Conservation (phyloP, 2,113 vertebrate species). For the Alethe diademata region DNA sequence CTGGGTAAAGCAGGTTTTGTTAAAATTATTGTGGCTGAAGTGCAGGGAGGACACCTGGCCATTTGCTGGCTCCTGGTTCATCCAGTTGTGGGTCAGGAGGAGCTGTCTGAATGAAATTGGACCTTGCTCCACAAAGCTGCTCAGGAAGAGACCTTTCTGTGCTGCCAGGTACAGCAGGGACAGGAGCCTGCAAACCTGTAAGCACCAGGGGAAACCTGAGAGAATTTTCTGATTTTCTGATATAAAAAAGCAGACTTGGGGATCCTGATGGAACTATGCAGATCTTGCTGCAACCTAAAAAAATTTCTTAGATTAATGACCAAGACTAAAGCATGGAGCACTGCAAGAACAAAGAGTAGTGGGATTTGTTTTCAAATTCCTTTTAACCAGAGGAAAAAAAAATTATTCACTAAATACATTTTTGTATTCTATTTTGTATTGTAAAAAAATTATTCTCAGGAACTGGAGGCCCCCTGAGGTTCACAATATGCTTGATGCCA, state of each 20-base stretch:
- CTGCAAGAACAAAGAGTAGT: not conserved
- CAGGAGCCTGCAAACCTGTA: not conserved
- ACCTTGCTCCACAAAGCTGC: not conserved
- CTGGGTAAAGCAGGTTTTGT: not conserved
- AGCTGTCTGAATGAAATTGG: fast-evolving
- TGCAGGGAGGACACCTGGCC: not conserved
- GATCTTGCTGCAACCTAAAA: not conserved
- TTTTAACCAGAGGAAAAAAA: not conserved
- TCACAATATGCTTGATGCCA: not conserved
- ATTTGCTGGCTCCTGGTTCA: not conserved
- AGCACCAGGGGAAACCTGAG: not conserved
- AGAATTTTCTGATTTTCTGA: not conserved
- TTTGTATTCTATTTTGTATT: not conserved
- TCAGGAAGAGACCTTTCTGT: not conserved
- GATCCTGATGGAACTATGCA: not conserved
- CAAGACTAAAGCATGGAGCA: not conserved
- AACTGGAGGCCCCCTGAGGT: not conserved
- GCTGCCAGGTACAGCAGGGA: not conserved
- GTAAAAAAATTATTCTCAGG: not conserved
- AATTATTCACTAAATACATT: not conserved
- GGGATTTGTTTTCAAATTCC: not conserved
- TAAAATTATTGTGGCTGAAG: not conserved
- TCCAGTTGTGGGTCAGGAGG: not conserved
- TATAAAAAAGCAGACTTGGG: not conserved
- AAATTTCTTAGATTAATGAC: not conserved